Evolutionary conservation across 2,113 vertebrate genomes (phyloP).

Genomic region (Halcyon malimbica): DNA sequence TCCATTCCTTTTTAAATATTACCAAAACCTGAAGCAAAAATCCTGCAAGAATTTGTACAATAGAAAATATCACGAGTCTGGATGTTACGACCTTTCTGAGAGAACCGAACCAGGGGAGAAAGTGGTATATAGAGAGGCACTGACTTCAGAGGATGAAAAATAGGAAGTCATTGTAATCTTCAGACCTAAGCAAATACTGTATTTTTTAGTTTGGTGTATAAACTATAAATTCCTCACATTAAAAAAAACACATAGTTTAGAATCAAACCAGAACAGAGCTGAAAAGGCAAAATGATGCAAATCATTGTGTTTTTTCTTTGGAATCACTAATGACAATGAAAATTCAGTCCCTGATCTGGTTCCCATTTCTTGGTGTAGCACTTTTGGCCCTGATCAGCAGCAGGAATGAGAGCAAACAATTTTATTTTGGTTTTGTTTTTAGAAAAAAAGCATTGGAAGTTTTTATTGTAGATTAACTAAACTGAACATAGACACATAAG

Average conservation of each 20-base stretch:
- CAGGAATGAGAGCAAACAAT: neutral
- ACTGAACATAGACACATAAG: fast-evolving
- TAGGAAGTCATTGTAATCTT: neutral
- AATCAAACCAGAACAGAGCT: neutral
- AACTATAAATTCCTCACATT: neutral
- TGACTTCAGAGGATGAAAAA: neutral
- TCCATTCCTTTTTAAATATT: neutral
- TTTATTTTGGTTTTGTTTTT: no score
- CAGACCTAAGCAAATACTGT: neutral
- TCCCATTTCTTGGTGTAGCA: fast-evolving
- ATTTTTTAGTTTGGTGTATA: neutral
- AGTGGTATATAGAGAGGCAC: neutral
- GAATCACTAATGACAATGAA: fast-evolving
- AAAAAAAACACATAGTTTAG: neutral
- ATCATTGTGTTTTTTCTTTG: neutral
- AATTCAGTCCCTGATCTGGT: neutral
- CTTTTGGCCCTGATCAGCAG: neutral
- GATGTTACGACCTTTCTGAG: neutral
- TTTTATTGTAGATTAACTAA: neutral
- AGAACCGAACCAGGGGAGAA: neutral
- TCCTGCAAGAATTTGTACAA: neutral
- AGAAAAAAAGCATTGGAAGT: neutral
- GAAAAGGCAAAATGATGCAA: neutral
- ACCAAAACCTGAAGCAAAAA: neutral
- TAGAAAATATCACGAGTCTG: fast-evolving